Evolutionary conservation across 2,113 vertebrate genomes (phyloP).

Genomic region (Pseudonaja textilis): DNA sequence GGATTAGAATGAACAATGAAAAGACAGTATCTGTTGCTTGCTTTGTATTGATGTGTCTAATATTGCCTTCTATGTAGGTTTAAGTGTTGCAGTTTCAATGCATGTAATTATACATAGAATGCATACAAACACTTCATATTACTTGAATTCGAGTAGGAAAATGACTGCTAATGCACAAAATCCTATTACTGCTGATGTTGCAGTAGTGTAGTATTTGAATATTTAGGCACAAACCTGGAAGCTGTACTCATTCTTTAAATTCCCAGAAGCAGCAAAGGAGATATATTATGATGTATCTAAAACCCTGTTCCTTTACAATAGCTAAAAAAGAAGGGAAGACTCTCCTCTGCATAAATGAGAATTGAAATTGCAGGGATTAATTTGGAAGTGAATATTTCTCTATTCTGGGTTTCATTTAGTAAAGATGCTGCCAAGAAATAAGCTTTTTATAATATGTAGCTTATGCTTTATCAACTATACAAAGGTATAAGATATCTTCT

Average conservation of each 20-base stretch:
- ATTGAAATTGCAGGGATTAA: neutral
- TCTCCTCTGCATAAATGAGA: neutral
- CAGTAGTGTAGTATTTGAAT: neutral
- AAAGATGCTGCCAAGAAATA: too few relatives aligned
- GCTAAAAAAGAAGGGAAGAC: neutral
- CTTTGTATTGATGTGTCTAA: constrained; percentile 22
- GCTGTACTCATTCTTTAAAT: neutral
- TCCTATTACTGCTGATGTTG: neutral
- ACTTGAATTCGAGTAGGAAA: constrained; percentile 38
- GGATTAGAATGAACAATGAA: constrained; percentile 12
- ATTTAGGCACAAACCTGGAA: neutral
- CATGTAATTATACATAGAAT: constrained; percentile 10
- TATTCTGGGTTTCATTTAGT: neutral
- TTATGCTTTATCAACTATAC: neutral
- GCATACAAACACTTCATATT: constrained; percentile 28
- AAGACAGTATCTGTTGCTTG: neutral
- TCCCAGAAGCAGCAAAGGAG: neutral
- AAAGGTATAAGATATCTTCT: neutral
- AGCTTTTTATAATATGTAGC: neutral
- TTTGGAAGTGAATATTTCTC: neutral
- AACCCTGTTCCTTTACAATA: neutral
- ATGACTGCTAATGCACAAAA: constrained; percentile 44
- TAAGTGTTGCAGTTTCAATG: constrained; percentile 15
- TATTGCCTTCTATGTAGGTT: neutral
- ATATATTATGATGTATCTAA: neutral